Evolutionary conservation across 2,888 invertebrate genomes (phyloP).

Genomic region (Venustoraphidia nigricollis): DNA sequence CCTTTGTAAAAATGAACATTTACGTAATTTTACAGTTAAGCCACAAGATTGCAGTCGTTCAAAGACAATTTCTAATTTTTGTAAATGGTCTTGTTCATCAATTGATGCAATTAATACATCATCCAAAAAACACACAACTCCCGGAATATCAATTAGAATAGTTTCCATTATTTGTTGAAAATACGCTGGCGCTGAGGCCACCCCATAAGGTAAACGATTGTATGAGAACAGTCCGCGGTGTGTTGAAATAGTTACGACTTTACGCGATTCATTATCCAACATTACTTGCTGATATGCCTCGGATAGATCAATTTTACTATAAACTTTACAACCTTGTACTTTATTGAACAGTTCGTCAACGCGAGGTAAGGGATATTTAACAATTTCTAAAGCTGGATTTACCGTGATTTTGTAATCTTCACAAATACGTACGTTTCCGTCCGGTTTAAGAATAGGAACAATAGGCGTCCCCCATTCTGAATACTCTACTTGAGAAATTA

Average conservation of each 20-base stretch:
- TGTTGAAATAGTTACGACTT: constrained; percentile 11
- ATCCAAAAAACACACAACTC: constrained; percentile 15
- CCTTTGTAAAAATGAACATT: no score
- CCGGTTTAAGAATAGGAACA: constrained; percentile 11
- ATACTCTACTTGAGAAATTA: constrained; percentile 13
- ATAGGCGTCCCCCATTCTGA: constrained; percentile 12
- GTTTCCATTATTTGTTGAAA: no score
- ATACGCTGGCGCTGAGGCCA: no score
- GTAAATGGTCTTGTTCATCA: constrained; percentile 12
- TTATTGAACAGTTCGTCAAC: constrained; percentile 15
- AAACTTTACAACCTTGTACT: constrained; percentile 11
- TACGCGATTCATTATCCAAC: constrained; percentile 9
- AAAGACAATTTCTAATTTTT: constrained; percentile 5
- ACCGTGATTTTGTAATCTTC: constrained; percentile 14
- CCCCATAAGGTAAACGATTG: constrained; percentile 14
- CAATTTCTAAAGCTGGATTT: constrained; percentile 11
- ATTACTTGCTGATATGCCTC: constrained; percentile 11
- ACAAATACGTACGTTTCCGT: constrained; percentile 13
- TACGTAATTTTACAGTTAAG: no score
- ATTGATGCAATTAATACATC: constrained; percentile 14
- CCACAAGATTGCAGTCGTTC: no score
- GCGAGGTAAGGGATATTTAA: constrained; percentile 14
- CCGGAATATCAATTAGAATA: constrained; percentile 12
- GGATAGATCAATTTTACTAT: constrained; percentile 12
- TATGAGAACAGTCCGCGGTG: constrained; percentile 14